Base-by-base conservation (phyloP, 2,113 vertebrate genomes). In the Archocentrus centrarchus region DNA sequence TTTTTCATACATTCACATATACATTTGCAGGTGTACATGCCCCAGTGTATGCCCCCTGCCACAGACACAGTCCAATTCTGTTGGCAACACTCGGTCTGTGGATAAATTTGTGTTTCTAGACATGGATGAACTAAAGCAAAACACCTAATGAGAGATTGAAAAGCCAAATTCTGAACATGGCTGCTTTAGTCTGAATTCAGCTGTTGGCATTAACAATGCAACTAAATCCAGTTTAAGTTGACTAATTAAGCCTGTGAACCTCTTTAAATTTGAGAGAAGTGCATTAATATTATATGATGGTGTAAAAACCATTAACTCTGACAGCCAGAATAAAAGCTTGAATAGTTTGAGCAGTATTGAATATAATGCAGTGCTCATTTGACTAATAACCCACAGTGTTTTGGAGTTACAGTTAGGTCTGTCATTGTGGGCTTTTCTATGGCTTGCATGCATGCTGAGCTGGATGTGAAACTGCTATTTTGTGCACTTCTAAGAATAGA, bases 391-490 rank as follows among this genome's bases (percentile, higher is more conserved):
- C 83, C 20, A 63, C 24, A 75, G 35, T 59, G 37, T 20, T 75
- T 63, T 64, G 59, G 22, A 70, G 64, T 75, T 10, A 41, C 14
- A 6, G 35, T 58, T 47, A 11, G 47, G 9, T 66, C 11, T 59
- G 37, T 59, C 24, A 20, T 53, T 30, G 30, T 53, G 44, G 59
- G 24, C 24, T 60, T 24, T 44, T 32, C 37, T 14, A 0, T 0
- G 15, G 9, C 10, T 47, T 39, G 18, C 41, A 18, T 70, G 41
- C 15, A 68, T 22, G 47, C 11, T 1, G 1, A 63, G 58, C 63
- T 82, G 1, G 60, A 79, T 66, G 75, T 82, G 11, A 83, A 83
- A 62, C 68, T 77, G 55, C n/a, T 47, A 3, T 63, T 77, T 60
- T 18, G 27, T 55, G 27, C 41, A 15, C 57, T 55, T 78, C 11